Percentiles rank a stretch among this genome's conserved stretches.
phyloP scores from a whole-genome alignment of 2,888 invertebrate genomes.

The Lycocerus yunnanus region DNA sequence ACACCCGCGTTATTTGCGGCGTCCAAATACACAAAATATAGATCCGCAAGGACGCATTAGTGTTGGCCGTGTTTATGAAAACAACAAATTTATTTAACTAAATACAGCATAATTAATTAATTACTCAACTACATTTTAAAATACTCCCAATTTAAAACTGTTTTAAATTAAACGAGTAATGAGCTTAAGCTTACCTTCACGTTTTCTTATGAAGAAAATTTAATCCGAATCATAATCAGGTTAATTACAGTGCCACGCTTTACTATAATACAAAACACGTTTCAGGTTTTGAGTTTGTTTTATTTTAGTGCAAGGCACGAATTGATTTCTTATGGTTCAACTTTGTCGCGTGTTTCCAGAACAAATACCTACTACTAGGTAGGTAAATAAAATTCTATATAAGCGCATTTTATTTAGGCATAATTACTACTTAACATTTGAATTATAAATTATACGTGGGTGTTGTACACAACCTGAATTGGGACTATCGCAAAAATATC shows the following conservation, averaged over 20 bases:
- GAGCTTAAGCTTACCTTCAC: neutral
- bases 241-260: neutral
- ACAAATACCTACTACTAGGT: constrained; percentile 7
- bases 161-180: neutral
- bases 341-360: constrained; percentile 8
- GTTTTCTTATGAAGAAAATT: neutral
- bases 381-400: constrained; percentile 3
- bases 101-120: neutral
- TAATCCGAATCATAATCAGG: neutral
- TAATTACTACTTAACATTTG: neutral
- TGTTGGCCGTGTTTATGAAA: neutral
- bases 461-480: neutral
- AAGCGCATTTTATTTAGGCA: neutral
- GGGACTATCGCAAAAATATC: neutral
- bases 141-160: neutral
- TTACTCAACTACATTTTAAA: neutral
- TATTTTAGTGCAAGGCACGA: constrained; percentile 19
- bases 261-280: neutral
- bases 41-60: neutral
- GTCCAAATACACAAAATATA: neutral
- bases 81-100: neutral
- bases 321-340: constrained; percentile 15
- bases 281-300: neutral
- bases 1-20: neutral
- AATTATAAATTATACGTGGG: neutral